Conservation (phyloP, 2,888 invertebrate species). For the Congeria kusceri region DNA sequence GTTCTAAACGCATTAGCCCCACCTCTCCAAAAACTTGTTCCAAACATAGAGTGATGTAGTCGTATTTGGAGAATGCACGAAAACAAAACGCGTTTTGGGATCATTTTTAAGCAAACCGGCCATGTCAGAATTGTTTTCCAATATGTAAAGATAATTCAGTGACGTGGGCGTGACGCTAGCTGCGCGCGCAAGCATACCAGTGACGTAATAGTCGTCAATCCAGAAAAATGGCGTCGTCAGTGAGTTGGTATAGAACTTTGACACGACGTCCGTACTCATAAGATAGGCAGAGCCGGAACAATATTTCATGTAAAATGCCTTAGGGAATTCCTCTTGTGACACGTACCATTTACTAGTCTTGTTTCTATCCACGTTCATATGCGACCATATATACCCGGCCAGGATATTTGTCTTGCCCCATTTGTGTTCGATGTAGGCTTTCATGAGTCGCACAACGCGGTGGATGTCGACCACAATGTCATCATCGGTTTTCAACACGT, state of each 20-base stretch:
- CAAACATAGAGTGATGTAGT: conserved; percentile 43
- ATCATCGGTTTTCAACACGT: too few relatives aligned
- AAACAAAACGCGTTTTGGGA: conserved; percentile 58
- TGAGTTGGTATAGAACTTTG: conserved; percentile 88
- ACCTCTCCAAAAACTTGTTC: conserved; percentile 55
- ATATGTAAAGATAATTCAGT: conserved; percentile 77
- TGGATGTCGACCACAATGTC: too few relatives aligned
- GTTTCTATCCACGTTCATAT: conserved; percentile 84
- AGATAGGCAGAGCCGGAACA: conserved; percentile 86
- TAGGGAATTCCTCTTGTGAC: conserved; percentile 82
- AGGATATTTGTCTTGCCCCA: too few relatives aligned
- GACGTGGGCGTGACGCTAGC: conserved; percentile 71
- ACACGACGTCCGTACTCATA: conserved; percentile 89
- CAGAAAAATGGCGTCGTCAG: conserved; percentile 91
- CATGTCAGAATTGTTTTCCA: conserved; percentile 65
- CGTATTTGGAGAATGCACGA: conserved; percentile 58
- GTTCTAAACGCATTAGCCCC: too few relatives aligned
- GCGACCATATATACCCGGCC: conserved; percentile 82
- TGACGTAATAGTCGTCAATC: conserved; percentile 96
- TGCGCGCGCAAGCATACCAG: conserved; percentile 89
- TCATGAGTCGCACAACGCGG: too few relatives aligned
- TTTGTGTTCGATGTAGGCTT: too few relatives aligned
- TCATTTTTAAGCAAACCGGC: conserved; percentile 39
- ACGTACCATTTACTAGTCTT: conserved; percentile 85
- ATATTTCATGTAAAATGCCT: conserved; percentile 84